Evolutionary conservation across 2,797 vertebrate genomes (phyloP).

Genomic region (Limosa lapponica): DNA sequence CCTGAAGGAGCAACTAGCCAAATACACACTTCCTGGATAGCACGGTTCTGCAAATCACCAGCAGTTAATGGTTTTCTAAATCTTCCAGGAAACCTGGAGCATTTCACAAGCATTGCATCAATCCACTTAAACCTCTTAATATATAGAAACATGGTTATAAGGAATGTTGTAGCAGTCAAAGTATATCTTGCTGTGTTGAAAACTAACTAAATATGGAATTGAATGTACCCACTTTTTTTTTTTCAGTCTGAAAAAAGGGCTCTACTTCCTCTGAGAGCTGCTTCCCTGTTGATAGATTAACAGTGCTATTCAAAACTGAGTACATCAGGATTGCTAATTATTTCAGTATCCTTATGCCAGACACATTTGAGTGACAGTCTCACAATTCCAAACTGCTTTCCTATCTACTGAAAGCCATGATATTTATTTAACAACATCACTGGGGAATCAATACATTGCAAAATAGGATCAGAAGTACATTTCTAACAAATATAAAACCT

Average conservation of each 20-base stretch:
- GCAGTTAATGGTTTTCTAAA: background rate
- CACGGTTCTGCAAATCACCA: background rate
- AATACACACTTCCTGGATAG: background rate
- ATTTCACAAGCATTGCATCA: background rate
- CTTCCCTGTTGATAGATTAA: background rate
- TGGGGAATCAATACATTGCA: background rate
- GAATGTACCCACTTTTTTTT: background rate
- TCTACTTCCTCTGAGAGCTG: background rate
- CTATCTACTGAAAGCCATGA: background rate
- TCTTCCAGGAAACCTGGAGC: background rate
- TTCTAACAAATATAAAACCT: background rate
- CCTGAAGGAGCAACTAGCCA: background rate
- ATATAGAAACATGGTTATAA: background rate
- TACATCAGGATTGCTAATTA: background rate
- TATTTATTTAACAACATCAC: background rate
- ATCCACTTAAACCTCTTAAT: background rate
- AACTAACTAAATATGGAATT: background rate
- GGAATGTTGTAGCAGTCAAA: background rate
- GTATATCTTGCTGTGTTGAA: background rate
- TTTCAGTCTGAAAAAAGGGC: background rate
- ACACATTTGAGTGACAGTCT: background rate
- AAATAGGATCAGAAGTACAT: background rate
- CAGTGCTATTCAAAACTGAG: background rate
- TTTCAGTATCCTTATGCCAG: background rate
- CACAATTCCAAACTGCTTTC: background rate